A percentile compares a stretch with the other conserved stretches of the same genome.
Conservation (phyloP, 2,797 vertebrate species). For the Channa striata region DNA sequence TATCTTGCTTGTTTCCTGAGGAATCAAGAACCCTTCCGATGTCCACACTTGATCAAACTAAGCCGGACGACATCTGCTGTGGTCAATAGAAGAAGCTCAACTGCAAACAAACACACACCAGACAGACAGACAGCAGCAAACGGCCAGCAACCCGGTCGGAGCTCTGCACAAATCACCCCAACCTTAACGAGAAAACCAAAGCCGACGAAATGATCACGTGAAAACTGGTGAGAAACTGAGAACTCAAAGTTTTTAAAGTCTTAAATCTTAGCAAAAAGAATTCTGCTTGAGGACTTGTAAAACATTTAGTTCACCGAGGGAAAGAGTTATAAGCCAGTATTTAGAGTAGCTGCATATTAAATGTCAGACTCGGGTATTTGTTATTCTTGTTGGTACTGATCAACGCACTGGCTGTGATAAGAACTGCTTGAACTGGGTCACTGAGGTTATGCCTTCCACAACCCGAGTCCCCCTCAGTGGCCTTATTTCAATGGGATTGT, state of each 20-base stretch:
- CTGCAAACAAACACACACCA: slow-evolving; percentile 58
- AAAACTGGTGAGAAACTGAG: slow-evolving; percentile 28
- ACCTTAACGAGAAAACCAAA: slow-evolving; percentile 35
- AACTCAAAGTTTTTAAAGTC: neutral
- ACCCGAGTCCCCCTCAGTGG: slow-evolving; percentile 47
- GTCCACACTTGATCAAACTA: slow-evolving; percentile 47
- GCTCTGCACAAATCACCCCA: slow-evolving; percentile 39
- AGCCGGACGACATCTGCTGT: slow-evolving; percentile 38
- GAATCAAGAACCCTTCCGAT: slow-evolving; percentile 24
- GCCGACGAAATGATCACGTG: slow-evolving; percentile 4
- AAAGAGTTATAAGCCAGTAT: slow-evolving; percentile 2
- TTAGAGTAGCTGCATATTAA: slow-evolving; percentile 34
- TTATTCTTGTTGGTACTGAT: slow-evolving; percentile 4
- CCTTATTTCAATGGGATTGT: slow-evolving; percentile 68
- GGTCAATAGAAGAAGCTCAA: slow-evolving; percentile 59
- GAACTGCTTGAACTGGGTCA: slow-evolving; percentile 34
- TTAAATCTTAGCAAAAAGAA: neutral
- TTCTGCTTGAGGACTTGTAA: neutral
- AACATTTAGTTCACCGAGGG: neutral
- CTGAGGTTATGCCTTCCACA: slow-evolving; percentile 20
- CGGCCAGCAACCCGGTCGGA: slow-evolving; percentile 9
- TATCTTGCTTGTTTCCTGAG: slow-evolving; percentile 3
- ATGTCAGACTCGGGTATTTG: slow-evolving; percentile 33
- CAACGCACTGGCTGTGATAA: slow-evolving; percentile 15
- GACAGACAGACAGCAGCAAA: slow-evolving; percentile 52